Conservation (phyloP, 1,140 invertebrate genomes). For the Kradibia gibbosae region DNA sequence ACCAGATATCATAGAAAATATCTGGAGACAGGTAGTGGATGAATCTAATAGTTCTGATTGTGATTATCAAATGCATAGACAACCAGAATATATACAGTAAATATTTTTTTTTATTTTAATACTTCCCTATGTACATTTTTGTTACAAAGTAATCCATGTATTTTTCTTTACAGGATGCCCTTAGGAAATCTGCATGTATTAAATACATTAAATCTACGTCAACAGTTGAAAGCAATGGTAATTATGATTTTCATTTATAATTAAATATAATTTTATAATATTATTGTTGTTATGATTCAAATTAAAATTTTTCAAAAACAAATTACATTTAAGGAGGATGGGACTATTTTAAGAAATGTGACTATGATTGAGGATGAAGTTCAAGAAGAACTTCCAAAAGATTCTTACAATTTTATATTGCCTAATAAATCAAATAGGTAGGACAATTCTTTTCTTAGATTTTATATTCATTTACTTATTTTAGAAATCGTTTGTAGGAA, state of each 20-base stretch:
- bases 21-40: conserved; percentile 70
- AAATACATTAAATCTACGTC: conserved; percentile 67
- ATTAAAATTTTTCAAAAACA: conserved; percentile 20
- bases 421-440: conserved; percentile 58
- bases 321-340: conserved; percentile 60
- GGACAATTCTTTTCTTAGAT: conserved; percentile 19
- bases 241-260: conserved; percentile 37
- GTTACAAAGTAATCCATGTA: conserved; percentile 10
- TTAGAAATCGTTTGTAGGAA: conserved; percentile 49
- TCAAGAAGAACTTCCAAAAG: conserved; percentile 51
- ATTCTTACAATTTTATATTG: conserved; percentile 57
- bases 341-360: conserved; percentile 60
- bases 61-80: conserved; percentile 65
- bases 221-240: conserved; percentile 66
- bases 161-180: conserved; percentile 58
- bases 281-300: conserved; percentile 33
- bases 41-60: conserved; percentile 64
- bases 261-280: conserved; percentile 38
- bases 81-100: conserved; percentile 68
- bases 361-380: conserved; percentile 59
- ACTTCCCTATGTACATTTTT: too few relatives aligned
- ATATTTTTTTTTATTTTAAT: conserved; percentile 5
- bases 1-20: conserved; percentile 70
- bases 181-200: conserved; percentile 66
- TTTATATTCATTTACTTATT: not conserved